Conservation (phyloP, 2,113 vertebrate species). For the Rhodinocichla rosea region DNA sequence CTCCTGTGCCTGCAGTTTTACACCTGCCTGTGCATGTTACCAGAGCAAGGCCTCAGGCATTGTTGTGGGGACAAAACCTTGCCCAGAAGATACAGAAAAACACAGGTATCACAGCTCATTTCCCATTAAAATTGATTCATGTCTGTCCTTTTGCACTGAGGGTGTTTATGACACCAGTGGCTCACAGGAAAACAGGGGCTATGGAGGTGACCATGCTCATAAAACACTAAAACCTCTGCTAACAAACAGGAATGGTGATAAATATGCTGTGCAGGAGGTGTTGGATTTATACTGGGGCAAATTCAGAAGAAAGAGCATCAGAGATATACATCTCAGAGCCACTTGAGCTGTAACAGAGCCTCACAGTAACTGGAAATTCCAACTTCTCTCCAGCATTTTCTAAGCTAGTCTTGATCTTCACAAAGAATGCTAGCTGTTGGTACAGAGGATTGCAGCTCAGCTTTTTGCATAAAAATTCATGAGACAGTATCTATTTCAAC, state of each 20-base stretch:
- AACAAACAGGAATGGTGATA: background rate
- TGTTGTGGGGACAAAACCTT: background rate
- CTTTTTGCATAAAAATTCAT: conserved; percentile 77
- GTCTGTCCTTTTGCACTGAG: background rate
- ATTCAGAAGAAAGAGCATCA: background rate
- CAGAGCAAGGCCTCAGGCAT: background rate
- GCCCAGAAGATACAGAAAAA: background rate
- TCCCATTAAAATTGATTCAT: conserved; percentile 18
- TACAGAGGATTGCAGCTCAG: conserved; percentile 46
- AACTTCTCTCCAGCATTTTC: background rate
- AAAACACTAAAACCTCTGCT: background rate
- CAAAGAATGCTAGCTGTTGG: conserved; percentile 30
- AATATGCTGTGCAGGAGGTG: background rate
- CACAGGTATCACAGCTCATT: background rate
- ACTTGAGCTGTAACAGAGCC: background rate
- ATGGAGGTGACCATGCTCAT: background rate
- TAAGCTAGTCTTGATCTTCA: conserved; percentile 8
- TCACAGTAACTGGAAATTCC: background rate
- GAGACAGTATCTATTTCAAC: conserved; percentile 66
- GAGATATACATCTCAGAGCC: background rate
- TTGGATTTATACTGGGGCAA: background rate
- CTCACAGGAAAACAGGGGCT: background rate
- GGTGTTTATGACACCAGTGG: background rate
- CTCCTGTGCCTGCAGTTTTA: background rate
- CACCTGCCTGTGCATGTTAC: background rate